A percentile compares a stretch with the other conserved stretches of the same genome.
These are phyloP conservation scores for Xestobium rufovillosum DNA, from an alignment of 2,888 invertebrate species.

Conservation along the genomic window DNA sequence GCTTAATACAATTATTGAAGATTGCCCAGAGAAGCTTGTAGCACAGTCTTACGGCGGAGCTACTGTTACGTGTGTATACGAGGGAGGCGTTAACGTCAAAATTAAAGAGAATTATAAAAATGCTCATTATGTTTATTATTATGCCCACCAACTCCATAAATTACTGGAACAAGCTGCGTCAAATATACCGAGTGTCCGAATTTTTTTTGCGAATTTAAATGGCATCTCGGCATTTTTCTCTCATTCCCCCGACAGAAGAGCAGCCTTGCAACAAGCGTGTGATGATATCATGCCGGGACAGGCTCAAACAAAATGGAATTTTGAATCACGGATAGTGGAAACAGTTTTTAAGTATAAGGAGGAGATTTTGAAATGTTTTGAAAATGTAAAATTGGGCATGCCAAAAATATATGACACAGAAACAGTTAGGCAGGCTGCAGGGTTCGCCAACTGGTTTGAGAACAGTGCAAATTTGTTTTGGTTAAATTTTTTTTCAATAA, in stretches of 20 bases:
- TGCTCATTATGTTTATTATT: constrained; percentile 19
- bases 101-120: constrained; percentile 11
- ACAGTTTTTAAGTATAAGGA: not conserved
- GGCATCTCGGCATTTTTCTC: constrained; percentile 2
- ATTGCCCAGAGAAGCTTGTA: constrained; percentile 21
- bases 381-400: not conserved
- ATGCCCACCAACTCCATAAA: constrained; percentile 19
- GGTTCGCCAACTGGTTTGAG: not conserved
- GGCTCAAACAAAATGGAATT: constrained; percentile 1
- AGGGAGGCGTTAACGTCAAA: constrained; percentile 23
- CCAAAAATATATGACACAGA: constrained; percentile 1
- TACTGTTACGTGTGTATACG: constrained; percentile 23
- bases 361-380: constrained; percentile 1
- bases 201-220: constrained; percentile 1
- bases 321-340: not conserved
- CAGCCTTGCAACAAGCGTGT: not conserved
- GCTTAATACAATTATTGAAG: constrained; percentile 7
- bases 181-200: constrained; percentile 66
- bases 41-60: constrained; percentile 28
- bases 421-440: not conserved
- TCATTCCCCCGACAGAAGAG: not conserved
- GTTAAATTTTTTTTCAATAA: not conserved
- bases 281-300: too few species aligned
- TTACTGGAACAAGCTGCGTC: constrained; percentile 34
- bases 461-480: not conserved